phyloP scores from a whole-genome alignment of 2,888 invertebrate genomes.

The Tipula vernalis region DNA sequence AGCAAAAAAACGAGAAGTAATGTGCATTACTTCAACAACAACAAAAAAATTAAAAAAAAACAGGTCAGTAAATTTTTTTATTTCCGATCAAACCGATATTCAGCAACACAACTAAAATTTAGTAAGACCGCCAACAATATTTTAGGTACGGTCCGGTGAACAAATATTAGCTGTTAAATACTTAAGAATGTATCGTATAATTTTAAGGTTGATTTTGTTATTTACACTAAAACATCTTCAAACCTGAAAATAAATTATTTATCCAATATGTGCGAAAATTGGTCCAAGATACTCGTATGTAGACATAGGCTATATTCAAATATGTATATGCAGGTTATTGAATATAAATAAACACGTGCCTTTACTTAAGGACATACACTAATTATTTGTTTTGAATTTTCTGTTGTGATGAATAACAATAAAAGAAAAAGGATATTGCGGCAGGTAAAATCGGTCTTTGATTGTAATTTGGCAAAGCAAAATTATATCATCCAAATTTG shows the following conservation, averaged over 20 bases:
- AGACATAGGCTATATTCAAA: neutral
- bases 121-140: neutral
- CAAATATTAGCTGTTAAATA: neutral
- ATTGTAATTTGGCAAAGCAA: neutral
- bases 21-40: neutral
- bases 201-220: neutral
- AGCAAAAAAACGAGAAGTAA: no score
- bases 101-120: neutral
- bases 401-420: neutral
- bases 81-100: neutral
- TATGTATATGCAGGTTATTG: neutral
- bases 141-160: neutral
- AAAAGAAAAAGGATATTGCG: neutral
- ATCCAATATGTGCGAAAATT: neutral
- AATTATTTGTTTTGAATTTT: neutral
- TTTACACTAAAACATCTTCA: neutral
- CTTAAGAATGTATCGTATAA: neutral
- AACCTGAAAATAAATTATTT: neutral
- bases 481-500: neutral
- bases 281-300: neutral
- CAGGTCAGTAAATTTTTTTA: neutral
- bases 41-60: no score
- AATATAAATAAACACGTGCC: neutral
- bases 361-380: neutral
- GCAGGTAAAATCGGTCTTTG: neutral